A percentile compares a stretch with the other conserved stretches of the same genome.
Evolutionary conservation across 53 echinoderm and acorn worm species (phyloP).

Genomic region (Antedon mediterranea): DNA sequence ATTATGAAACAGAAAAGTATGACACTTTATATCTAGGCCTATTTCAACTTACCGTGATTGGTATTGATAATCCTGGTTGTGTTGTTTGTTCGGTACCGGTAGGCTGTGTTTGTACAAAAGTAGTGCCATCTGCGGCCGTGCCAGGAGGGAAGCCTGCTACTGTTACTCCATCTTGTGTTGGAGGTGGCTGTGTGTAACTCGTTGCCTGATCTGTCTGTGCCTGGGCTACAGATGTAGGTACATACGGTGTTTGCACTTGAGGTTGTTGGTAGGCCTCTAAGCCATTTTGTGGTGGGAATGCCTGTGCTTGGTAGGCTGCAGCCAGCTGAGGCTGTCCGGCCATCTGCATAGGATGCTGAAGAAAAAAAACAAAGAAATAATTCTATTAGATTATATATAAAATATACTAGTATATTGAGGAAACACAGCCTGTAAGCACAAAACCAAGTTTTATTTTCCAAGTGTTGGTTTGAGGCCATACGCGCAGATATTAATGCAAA

Average conservation of each 20-base stretch:
- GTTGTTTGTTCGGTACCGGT: not conserved
- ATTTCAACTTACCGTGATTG: not conserved
- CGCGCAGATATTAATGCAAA: not conserved
- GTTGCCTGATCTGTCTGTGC: constrained; percentile 22
- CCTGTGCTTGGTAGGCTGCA: constrained; percentile 36
- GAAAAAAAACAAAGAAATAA: not conserved
- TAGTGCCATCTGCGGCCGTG: not conserved
- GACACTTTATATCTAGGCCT: no score
- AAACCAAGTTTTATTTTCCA: not conserved
- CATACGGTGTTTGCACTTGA: constrained; percentile 6
- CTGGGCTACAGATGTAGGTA: constrained; percentile 8
- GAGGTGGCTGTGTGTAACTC: constrained; percentile 18
- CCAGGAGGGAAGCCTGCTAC: not conserved
- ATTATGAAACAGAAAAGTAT: no score
- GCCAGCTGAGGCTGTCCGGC: constrained; percentile 36
- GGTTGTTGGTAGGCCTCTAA: constrained; percentile 26
- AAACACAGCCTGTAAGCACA: no score
- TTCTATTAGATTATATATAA: no score
- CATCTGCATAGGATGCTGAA: constrained; percentile 32
- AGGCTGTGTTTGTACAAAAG: not conserved
- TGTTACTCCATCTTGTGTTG: constrained; percentile 6
- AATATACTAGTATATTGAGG: no score
- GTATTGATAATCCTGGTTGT: not conserved
- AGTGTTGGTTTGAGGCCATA: not conserved
- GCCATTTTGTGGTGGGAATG: constrained; percentile 31